phyloP scores from a whole-genome alignment of 1,140 invertebrate species.

The Hermatobates lingyangjiaoensis region DNA sequence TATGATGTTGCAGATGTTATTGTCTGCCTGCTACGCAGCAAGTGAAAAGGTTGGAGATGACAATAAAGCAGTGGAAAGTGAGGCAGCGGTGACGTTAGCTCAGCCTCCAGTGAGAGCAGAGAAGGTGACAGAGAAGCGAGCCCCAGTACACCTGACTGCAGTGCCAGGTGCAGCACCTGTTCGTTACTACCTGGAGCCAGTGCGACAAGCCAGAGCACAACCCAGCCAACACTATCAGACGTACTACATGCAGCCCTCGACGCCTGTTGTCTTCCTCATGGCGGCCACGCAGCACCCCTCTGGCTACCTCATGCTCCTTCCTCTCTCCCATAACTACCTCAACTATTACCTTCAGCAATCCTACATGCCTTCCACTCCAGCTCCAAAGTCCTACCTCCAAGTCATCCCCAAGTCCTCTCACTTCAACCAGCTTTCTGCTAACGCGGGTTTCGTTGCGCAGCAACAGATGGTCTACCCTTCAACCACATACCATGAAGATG shows the following conservation, averaged over 20 bases:
- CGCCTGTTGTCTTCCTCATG: background rate
- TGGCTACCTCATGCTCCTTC: background rate
- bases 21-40: too few species aligned
- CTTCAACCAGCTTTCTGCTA: background rate
- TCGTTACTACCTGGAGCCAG: background rate
- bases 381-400: background rate
- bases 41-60: too few species aligned
- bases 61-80: background rate
- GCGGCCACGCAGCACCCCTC: background rate
- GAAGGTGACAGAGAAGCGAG: background rate
- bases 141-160: background rate
- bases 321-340: background rate
- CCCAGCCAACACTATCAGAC: background rate
- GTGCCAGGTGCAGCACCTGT: background rate
- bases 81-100: background rate
- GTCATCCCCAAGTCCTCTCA: background rate
- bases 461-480: background rate
- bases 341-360: background rate
- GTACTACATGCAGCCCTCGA: background rate
- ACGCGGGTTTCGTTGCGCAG: background rate
- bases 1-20: too few species aligned
- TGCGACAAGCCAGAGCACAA: background rate
- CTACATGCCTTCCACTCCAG: background rate
- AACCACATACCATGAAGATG: background rate
- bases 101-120: background rate